A percentile compares a stretch with the other conserved stretches of the same genome.
phyloP scores from a whole-genome alignment of 2,797 vertebrate genomes.

The Scarus forsteni region DNA sequence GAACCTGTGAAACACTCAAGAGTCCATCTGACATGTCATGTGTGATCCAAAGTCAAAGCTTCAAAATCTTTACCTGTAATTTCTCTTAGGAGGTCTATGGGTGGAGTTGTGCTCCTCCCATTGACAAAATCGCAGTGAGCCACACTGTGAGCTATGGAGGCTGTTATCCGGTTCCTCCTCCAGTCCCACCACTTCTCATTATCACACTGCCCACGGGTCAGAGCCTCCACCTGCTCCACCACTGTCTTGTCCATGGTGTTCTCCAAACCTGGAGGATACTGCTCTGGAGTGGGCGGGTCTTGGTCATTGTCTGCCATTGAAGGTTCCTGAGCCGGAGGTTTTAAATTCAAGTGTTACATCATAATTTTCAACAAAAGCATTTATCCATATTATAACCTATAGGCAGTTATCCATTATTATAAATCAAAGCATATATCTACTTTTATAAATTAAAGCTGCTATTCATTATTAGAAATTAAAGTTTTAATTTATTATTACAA shows the following conservation, averaged over 20 bases:
- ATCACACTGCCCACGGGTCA: constrained; percentile 83
- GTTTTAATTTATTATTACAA: too few relatives aligned
- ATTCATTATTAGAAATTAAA: too few relatives aligned
- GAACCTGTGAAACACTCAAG: too few relatives aligned
- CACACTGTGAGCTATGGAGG: constrained; percentile 82
- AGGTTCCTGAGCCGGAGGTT: neutral
- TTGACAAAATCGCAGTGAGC: constrained; percentile 80
- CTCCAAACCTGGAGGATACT: constrained; percentile 43
- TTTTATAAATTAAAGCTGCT: too few relatives aligned
- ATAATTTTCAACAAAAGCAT: neutral
- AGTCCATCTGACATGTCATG: too few relatives aligned
- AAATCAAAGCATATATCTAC: too few relatives aligned
- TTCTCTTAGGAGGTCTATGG: constrained; percentile 80
- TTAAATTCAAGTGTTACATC: neutral
- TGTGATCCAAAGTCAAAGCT: too few relatives aligned
- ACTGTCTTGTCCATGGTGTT: constrained; percentile 24
- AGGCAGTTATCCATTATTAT: too few relatives aligned
- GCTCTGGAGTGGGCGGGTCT: constrained; percentile 5
- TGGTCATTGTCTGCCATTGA: too few relatives aligned
- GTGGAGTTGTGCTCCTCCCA: constrained; percentile 71
- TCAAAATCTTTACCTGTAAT: constrained; percentile 78
- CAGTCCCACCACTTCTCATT: constrained; percentile 84
- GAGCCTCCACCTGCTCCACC: constrained; percentile 76
- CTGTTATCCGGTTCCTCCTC: constrained; percentile 87
- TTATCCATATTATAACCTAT: accelerated